These are phyloP conservation scores for Yoshiicerus persimilis DNA, from an alignment of 1,140 invertebrate species.

Conservation along the genomic window DNA sequence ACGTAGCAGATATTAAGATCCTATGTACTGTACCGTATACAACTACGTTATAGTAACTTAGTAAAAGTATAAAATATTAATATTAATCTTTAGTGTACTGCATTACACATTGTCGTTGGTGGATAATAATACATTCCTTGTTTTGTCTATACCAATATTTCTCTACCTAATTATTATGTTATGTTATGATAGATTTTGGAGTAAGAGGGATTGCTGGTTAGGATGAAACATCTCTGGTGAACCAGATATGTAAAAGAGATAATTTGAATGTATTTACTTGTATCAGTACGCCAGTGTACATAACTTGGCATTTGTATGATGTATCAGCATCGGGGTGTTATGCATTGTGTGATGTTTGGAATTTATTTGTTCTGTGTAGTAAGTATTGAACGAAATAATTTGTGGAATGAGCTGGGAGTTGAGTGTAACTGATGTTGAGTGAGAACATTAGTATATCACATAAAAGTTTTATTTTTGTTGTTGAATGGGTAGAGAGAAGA, in stretches of 20 bases:
- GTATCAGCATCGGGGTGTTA: no score
- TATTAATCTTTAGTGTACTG: not conserved
- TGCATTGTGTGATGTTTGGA: not conserved
- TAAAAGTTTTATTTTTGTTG: not conserved
- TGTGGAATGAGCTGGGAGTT: not conserved
- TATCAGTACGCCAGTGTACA: no score
- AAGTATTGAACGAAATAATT: not conserved
- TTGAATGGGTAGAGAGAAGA: not conserved
- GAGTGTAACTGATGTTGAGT: not conserved
- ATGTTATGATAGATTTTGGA: no score
- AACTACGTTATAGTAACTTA: no score
- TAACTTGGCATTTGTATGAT: no score
- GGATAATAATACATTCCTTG: no score
- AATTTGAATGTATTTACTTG: not conserved
- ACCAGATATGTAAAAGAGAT: not conserved
- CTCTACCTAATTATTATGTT: no score
- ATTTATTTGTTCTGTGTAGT: not conserved
- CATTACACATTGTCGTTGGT: no score
- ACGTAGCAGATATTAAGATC: not conserved
- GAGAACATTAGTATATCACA: not conserved
- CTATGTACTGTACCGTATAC: no score
- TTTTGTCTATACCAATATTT: no score
- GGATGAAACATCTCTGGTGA: not conserved
- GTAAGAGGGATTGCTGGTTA: no score
- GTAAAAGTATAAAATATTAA: not conserved